phyloP scores from a whole-genome alignment of 2,113 vertebrate species.

The Aythya baeri region DNA sequence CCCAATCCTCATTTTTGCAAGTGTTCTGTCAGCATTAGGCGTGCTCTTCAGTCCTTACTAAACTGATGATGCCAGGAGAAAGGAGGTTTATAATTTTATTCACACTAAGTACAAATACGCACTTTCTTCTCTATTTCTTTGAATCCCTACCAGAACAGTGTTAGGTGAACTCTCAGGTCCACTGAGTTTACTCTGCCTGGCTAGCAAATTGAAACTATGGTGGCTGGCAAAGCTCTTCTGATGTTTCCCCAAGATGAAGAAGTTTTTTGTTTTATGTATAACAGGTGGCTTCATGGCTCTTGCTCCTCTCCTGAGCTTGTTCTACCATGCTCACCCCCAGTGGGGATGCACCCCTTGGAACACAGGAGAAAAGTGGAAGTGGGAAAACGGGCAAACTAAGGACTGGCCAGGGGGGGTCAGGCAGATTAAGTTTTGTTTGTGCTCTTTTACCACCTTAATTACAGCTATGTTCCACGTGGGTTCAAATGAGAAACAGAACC shows the following conservation, averaged over 20 bases:
- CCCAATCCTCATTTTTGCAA: not conserved
- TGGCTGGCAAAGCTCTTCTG: not conserved
- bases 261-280: not conserved
- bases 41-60: not conserved
- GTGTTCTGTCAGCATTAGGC: not conserved
- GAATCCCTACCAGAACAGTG: not conserved
- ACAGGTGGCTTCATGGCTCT: not conserved
- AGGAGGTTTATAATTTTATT: not conserved
- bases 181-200: not conserved
- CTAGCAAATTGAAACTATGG: not conserved
- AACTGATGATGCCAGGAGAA: not conserved
- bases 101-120: not conserved
- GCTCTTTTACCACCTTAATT: not conserved
- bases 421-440: not conserved
- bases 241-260: not conserved
- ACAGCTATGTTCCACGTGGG: not conserved
- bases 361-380: not conserved
- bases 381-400: not conserved
- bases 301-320: not conserved
- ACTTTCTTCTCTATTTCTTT: not conserved
- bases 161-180: not conserved
- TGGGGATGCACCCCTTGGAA: not conserved
- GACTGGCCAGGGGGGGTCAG: not conserved
- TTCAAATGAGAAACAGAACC: not conserved
- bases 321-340: not conserved